Percentiles rank a stretch among this genome's conserved stretches.
Conservation (phyloP, 2,113 vertebrate species). For the Thomomys bottae region DNA sequence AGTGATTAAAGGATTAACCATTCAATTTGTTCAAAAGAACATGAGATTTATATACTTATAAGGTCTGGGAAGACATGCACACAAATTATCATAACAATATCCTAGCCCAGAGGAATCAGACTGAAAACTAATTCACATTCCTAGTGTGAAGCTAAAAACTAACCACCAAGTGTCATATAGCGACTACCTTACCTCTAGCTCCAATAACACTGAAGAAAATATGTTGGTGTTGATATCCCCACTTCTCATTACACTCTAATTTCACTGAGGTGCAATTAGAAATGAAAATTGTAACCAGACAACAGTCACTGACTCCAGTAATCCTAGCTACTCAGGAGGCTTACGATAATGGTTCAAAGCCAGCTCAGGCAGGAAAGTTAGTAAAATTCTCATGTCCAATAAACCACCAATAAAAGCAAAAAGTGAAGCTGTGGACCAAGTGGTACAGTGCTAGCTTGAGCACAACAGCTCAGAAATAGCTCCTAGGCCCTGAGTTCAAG, state of each 20-base stretch:
- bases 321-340: too few species aligned
- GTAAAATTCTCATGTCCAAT: too few species aligned
- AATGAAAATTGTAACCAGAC: slow-evolving; percentile 1
- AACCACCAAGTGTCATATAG: slow-evolving; percentile 42
- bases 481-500: too few species aligned
- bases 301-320: too few species aligned
- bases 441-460: too few species aligned
- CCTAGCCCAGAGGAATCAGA: slow-evolving; percentile 41
- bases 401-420: too few species aligned
- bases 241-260: too few species aligned
- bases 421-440: too few species aligned
- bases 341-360: too few species aligned
- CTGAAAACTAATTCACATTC: slow-evolving; percentile 64
- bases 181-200: neutral
- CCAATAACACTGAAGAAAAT: neutral
- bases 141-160: slow-evolving; percentile 59
- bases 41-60: slow-evolving; percentile 72
- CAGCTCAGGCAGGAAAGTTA: too few species aligned
- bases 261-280: slow-evolving; percentile 67
- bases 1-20: slow-evolving; percentile 81
- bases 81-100: slow-evolving; percentile 78
- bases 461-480: too few species aligned
- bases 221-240: neutral
- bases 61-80: slow-evolving; percentile 56
- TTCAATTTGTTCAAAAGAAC: slow-evolving; percentile 79